Conservation (phyloP, 2,113 vertebrate genomes). For the Menura novaehollandiae region DNA sequence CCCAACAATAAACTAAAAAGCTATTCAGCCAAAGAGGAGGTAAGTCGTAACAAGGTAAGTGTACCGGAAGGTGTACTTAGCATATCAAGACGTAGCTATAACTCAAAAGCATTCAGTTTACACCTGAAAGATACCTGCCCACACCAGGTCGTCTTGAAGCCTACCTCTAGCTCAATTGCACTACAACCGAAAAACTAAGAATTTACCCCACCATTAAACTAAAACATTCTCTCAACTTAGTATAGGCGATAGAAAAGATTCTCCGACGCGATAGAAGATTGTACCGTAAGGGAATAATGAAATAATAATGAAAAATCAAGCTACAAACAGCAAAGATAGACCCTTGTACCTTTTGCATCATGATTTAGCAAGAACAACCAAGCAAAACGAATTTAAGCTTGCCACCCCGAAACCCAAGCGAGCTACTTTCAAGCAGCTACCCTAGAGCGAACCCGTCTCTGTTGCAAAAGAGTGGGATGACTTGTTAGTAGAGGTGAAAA, state of each 20-base stretch:
- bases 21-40: accelerated
- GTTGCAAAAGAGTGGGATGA: not conserved
- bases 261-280: not conserved
- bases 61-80: not conserved
- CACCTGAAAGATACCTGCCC: not conserved
- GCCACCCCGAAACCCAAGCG: not conserved
- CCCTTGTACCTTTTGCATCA: not conserved
- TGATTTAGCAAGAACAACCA: not conserved
- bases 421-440: not conserved
- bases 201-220: accelerated
- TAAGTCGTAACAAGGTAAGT: not conserved
- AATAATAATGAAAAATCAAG: not conserved
- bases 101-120: not conserved
- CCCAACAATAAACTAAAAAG: not conserved
- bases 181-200: not conserved
- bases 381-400: not conserved
- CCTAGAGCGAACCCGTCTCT: not conserved
- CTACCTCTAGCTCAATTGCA: not conserved
- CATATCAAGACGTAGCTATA: accelerated
- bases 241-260: not conserved
- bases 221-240: not conserved
- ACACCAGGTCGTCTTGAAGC: not conserved
- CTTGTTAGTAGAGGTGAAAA: not conserved
- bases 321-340: not conserved
- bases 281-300: not conserved